A percentile compares a stretch with the other conserved stretches of the same genome.
Evolutionary conservation across 2,797 vertebrate genomes (phyloP).

Genomic region (Anomalospiza imberbis): DNA sequence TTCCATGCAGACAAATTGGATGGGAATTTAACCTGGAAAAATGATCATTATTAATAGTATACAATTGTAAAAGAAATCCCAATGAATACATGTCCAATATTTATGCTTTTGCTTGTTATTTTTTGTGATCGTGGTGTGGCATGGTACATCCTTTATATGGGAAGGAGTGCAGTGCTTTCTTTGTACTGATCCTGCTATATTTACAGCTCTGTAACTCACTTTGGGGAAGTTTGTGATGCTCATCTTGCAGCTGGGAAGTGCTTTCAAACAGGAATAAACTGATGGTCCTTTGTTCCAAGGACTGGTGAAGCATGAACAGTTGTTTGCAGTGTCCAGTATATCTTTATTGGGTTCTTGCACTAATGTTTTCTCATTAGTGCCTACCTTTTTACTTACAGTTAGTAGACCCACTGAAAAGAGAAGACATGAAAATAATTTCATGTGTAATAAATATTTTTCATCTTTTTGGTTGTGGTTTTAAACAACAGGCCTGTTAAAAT

Average conservation of each 20-base stretch:
- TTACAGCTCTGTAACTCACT: background rate
- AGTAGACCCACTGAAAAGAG: background rate
- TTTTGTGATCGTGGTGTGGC: background rate
- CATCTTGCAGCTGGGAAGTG: background rate
- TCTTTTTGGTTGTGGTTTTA: background rate
- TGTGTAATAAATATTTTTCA: background rate
- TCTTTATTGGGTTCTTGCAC: background rate
- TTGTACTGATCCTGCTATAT: background rate
- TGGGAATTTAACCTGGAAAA: background rate
- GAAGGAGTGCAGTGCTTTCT: background rate
- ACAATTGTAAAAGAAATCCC: background rate
- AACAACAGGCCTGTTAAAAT: background rate
- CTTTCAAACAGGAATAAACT: background rate
- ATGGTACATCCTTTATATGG: fast-evolving
- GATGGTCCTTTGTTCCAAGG: background rate
- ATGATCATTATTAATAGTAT: background rate
- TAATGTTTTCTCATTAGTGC: background rate
- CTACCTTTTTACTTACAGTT: background rate
- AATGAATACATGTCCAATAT: background rate
- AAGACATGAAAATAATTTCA: background rate
- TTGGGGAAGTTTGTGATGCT: background rate
- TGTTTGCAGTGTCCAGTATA: background rate
- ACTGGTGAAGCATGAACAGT: background rate
- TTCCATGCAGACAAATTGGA: background rate
- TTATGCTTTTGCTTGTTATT: background rate